Evolutionary conservation across 2,888 invertebrate species (phyloP), one percentile per base, ranked within the genome.

Genomic region (Harpalus rubripes): DNA sequence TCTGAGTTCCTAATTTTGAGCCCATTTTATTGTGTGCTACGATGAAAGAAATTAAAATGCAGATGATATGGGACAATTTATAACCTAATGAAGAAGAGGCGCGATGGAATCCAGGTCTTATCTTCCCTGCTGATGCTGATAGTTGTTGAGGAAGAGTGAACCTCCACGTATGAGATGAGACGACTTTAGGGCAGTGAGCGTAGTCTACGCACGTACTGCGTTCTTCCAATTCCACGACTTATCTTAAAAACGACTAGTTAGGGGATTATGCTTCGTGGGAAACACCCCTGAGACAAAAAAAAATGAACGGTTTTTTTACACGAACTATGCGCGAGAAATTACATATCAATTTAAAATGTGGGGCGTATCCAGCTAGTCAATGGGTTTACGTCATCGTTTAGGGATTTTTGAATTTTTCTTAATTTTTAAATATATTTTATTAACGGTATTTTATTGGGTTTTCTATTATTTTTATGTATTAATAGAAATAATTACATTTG

Each of bases 241-340:
- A 87, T 87, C 86, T 87, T 63, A 85, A 81, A 86, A 18, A 65
- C 80, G 86, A 86, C 87, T 87, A 87, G 87, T 87, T 87, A 87
- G 87, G 86, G 86, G 86, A 87, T 87, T 86, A 85, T 86, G 87
- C 86, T 86, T 87, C 87, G 87, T 87, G 87, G 87, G 87, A 87
- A 87, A 68, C n/a, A 26, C 63, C 63, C 63, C 32, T 12, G 61
- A 26, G 12, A 12, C 8, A 32, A 18, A 22, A 8, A 18, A 16
- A 61, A 6, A 18, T 4, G 1, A 15, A 8, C 2, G 22, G 59
- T 18, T 61, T 61, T 61, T 3, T 61, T 16, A 18, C 18, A 4
- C 32, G 5, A 32, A 32, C 32, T 32, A 32, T 32, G 32, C 32
- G 32, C 32, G 32, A 32, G 32, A 32, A 32, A 32, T 32, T 32